Base-by-base conservation (phyloP, 64 coral and sea anemone species). In the Platygyra sinensis region DNA sequence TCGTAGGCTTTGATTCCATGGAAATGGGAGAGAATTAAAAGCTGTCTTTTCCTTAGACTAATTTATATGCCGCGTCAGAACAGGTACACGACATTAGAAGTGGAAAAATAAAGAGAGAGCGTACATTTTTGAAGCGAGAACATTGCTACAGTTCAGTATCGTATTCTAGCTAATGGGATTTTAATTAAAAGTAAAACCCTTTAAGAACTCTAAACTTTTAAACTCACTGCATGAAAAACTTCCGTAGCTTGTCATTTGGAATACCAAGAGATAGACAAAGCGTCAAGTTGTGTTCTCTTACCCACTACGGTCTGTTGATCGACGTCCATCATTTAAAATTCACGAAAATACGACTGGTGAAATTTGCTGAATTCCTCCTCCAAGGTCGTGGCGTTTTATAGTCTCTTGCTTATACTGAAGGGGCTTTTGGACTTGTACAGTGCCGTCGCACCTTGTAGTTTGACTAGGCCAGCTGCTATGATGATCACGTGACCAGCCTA, bases 151-250 rank as follows among this genome's bases (percentile, higher is more conserved):
- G 65, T 82, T 73, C 67, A 73, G 88, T 85, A 89, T 94, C 92
- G 76, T 89, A 61, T 67, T 60, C 87, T 75, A 67, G 87, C 83
- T 94, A 94, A 94, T 94, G 79, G 92, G 92, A 87, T 94, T 84
- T 94, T 94, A 94, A 94, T 94, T 94, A 88, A 94, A 89, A 89
- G 81, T 89, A 94, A 94, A 94, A 94, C 79, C 86, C 75, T 94
- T 83, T 76, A 89, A 86, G 92, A 89, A 94, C 38, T 86, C 52
- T 52, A 25, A 93, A 92, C 60, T 79, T 87, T 72, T 86, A 92
- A 67, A 79, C 38, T 71, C 65, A 49, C 75, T 52, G 2, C 75
- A 38, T 29, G 59, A 52, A 91, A 85, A 91, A 76, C 72, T 87
- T 87, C 86, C 86, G 86, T 74, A 60, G 72, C 24, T 20, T 74